phyloP scores from a whole-genome alignment of 2,888 invertebrate species.

The Galerucella pusilla region DNA sequence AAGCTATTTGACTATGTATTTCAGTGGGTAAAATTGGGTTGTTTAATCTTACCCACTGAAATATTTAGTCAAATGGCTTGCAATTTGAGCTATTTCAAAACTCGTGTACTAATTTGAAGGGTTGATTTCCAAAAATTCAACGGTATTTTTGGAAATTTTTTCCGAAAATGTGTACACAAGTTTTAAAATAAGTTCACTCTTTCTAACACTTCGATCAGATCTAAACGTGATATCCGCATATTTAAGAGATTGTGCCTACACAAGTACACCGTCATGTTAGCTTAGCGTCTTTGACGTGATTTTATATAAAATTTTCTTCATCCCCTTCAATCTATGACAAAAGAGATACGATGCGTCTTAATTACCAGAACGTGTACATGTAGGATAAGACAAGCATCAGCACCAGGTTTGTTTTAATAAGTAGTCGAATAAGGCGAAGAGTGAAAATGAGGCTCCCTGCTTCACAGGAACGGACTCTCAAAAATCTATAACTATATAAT shows the following conservation, averaged over 20 bases:
- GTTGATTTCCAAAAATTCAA: not conserved
- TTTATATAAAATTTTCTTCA: slow-evolving; percentile 36
- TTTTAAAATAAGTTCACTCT: not conserved
- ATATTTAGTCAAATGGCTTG: too few relatives aligned
- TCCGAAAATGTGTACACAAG: too few relatives aligned
- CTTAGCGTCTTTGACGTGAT: slow-evolving; percentile 51
- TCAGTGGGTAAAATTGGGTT: too few relatives aligned
- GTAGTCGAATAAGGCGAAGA: slow-evolving; percentile 53
- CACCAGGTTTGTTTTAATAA: slow-evolving; percentile 64
- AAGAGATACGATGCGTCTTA: slow-evolving; percentile 53
- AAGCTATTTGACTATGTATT: too few relatives aligned
- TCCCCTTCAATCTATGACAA: slow-evolving; percentile 36
- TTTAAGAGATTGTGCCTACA: not conserved
- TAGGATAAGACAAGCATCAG: slow-evolving; percentile 60
- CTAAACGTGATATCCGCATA: not conserved
- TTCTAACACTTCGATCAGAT: not conserved
- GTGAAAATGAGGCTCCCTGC: slow-evolving; percentile 59
- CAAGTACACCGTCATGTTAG: not conserved
- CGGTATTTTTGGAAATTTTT: not conserved
- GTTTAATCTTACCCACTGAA: too few relatives aligned
- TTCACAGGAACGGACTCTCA: not conserved
- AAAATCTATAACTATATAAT: not conserved
- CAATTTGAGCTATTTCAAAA: too few relatives aligned
- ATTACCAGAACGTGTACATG: slow-evolving; percentile 60
- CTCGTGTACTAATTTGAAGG: too few relatives aligned